phyloP scores from a whole-genome alignment of 2,797 vertebrate species.

The Danio aesculapii region DNA sequence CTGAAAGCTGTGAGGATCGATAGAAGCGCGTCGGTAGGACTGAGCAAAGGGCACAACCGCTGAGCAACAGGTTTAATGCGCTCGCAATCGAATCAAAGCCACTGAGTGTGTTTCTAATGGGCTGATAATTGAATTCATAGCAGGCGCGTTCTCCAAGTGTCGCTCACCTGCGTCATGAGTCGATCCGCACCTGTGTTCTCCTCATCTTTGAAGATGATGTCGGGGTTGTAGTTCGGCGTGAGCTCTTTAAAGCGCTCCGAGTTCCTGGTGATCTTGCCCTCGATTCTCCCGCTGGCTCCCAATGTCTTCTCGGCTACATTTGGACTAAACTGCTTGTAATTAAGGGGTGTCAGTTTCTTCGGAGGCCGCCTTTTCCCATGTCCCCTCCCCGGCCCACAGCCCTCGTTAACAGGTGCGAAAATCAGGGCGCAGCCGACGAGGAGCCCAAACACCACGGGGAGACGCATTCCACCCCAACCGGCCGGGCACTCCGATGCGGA shows the following conservation, averaged over 20 bases:
- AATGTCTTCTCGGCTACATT: constrained; percentile 97
- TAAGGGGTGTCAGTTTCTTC: constrained; percentile 92
- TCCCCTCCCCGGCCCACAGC: constrained; percentile 96
- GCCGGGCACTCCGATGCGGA: constrained; percentile 63
- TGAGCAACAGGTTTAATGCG: constrained; percentile 41
- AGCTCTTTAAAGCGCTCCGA: constrained; percentile 97
- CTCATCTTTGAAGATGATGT: constrained; percentile 99
- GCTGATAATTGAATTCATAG: constrained; percentile 48
- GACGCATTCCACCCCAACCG: constrained; percentile 81
- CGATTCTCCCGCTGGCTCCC: constrained; percentile 94
- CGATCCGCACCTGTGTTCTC: constrained; percentile 95
- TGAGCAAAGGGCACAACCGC: constrained; percentile 63
- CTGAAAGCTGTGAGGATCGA: constrained; percentile 65
- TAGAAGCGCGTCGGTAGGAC: constrained; percentile 63
- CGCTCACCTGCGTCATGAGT: constrained; percentile 93
- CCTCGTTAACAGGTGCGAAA: constrained; percentile 86
- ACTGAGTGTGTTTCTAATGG: constrained; percentile 54
- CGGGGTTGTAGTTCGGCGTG: constrained; percentile 96
- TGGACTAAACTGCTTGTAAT: constrained; percentile 96
- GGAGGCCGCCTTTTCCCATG: constrained; percentile 93
- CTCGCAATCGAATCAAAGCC: constrained; percentile 53
- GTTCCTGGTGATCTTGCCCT: constrained; percentile 93
- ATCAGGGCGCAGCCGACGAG: constrained; percentile 85
- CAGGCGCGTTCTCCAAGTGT: background rate
- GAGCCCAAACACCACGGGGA: constrained; percentile 80